phyloP scores from a whole-genome alignment of 2,797 vertebrate species.

The Coilia nasus region DNA sequence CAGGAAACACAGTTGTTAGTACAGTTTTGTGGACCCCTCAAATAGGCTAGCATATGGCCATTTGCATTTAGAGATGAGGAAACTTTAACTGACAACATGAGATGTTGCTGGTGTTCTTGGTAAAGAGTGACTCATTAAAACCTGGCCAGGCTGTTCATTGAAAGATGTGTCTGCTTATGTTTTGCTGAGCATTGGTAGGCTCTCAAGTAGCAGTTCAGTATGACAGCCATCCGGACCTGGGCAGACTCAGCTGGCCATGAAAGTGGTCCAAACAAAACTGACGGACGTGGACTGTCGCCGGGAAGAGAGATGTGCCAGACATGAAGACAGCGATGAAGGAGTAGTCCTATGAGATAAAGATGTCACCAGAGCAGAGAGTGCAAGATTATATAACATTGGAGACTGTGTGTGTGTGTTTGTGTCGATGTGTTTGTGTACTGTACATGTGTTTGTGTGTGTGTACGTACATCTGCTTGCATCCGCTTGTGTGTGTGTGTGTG shows the following conservation, averaged over 20 bases:
- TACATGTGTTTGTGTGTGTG: background rate
- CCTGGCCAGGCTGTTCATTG: no score
- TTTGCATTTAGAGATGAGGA: background rate
- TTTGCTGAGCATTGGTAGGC: no score
- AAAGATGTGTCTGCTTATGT: no score
- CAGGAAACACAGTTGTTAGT: slow-evolving; percentile 8
- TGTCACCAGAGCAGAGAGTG: slow-evolving; percentile 34
- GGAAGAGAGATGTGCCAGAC: slow-evolving; percentile 42
- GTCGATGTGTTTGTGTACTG: background rate
- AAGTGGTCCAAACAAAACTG: background rate
- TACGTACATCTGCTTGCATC: no score
- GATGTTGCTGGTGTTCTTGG: background rate
- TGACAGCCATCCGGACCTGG: background rate
- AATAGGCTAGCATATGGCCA: background rate
- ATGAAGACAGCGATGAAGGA: slow-evolving; percentile 50
- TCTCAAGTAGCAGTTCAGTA: background rate
- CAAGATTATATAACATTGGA: background rate
- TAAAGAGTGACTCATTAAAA: background rate
- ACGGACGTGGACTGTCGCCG: slow-evolving; percentile 38
- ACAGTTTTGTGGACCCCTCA: background rate
- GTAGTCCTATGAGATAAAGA: slow-evolving; percentile 45
- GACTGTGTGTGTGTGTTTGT: background rate
- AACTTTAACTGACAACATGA: background rate
- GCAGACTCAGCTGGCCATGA: background rate
- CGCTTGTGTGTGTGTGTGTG: background rate